Evolutionary conservation across 2,888 invertebrate genomes (phyloP).

Genomic region (Stenchaetothrips biformis): DNA sequence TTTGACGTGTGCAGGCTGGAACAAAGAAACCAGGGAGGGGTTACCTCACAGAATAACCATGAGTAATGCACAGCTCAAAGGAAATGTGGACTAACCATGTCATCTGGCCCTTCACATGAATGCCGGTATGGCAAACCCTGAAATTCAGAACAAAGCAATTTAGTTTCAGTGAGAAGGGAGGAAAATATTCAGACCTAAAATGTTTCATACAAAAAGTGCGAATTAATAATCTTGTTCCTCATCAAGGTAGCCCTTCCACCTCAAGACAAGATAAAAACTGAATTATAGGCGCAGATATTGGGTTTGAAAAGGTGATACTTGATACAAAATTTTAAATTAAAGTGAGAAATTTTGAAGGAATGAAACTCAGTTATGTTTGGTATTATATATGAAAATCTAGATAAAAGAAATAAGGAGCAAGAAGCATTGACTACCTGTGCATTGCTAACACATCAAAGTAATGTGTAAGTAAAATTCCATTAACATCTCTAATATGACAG

Average conservation of each 20-base stretch:
- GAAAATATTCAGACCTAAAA: background rate
- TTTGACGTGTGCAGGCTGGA: conserved; percentile 94
- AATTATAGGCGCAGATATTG: background rate
- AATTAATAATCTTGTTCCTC: background rate
- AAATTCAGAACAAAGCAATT: conserved; percentile 30
- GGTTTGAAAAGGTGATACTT: background rate
- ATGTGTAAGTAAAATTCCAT: background rate
- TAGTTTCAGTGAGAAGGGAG: conserved; percentile 23
- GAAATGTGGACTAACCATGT: conserved; percentile 70
- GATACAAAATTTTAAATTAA: background rate
- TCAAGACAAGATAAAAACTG: background rate
- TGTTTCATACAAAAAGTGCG: background rate
- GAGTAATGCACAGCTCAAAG: background rate
- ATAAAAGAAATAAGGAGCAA: background rate
- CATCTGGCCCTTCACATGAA: conserved; percentile 96
- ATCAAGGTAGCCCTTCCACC: too few species aligned
- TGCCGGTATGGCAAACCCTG: conserved; percentile 89
- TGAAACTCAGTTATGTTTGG: background rate
- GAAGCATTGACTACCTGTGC: background rate
- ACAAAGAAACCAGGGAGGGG: conserved; percentile 36
- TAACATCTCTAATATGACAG: too few species aligned
- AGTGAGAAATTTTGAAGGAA: conserved; percentile 30
- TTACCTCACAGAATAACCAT: conserved; percentile 30
- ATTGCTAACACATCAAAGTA: background rate
- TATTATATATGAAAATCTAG: background rate